phyloP scores from a whole-genome alignment of 2,113 vertebrate species.

The Calidris pygmaea region DNA sequence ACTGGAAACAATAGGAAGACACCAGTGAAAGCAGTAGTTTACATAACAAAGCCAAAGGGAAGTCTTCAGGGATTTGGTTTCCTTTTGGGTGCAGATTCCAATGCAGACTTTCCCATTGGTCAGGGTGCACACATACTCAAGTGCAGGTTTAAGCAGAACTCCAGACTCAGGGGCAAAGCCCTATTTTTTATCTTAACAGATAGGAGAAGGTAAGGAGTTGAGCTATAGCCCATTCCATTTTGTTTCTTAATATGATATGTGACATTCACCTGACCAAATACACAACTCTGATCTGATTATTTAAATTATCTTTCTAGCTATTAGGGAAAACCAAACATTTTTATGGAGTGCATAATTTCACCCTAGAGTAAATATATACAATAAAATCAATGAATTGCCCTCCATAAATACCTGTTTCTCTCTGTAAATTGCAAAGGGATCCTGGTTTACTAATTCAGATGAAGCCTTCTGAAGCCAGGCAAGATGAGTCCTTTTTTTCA shows the following conservation, averaged over 20 bases:
- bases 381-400: background rate
- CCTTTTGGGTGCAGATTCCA: background rate
- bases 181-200: background rate
- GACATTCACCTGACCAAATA: background rate
- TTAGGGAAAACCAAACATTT: background rate
- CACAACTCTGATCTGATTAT: background rate
- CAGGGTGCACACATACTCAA: background rate
- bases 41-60: background rate
- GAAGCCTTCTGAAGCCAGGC: background rate
- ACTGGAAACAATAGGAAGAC: background rate
- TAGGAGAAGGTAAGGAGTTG: background rate
- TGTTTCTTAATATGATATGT: background rate
- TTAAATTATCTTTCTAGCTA: background rate
- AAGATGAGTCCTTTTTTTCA: background rate
- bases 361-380: background rate
- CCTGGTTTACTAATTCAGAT: background rate
- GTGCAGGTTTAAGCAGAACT: background rate
- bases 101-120: background rate
- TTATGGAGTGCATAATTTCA: background rate
- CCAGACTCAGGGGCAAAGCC: background rate
- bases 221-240: background rate
- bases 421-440: background rate
- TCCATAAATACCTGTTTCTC: background rate
- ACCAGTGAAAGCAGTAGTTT: background rate
- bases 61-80: background rate